Evolutionary conservation across 2,113 vertebrate species (phyloP), one percentile per base, ranked within the genome.

Genomic region (Xenopus borealis): DNA sequence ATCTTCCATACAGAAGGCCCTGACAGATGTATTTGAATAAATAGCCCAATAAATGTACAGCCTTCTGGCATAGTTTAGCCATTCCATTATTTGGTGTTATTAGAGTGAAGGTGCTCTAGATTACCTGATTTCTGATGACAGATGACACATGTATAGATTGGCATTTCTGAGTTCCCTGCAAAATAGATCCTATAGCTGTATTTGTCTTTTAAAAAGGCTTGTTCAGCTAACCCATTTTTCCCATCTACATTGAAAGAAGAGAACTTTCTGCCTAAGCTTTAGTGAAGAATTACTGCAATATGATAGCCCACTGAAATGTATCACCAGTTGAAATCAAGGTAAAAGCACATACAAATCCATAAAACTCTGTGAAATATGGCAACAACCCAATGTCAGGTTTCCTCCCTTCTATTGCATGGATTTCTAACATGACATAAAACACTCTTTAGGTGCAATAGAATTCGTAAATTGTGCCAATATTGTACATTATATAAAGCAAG

Each of bases 241-340:
- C 53, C 53, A 18, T 55, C 53, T n/a, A 16, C 53, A n/a, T 55
- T 55, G 14, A 55, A 55, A 55, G 53, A 55, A 3, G 7, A n/a
- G 8, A 0, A 12, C 47, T 50, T 50, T 50, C 47, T 50, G 10
- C 12, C 47, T 50, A 55, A 8, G 52, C 52, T 55, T 1, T 55
- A 14, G 53, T 55, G 16, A 55, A 55, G 53, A 55, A 55, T 55
- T 55, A 55, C 53, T 55, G 53, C 53, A 55, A 55, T 55, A 55
- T 55, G 53, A 55, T 55, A 9, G 53, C 17, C 14, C 17, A n/a
- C 53, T 55, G 53, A 55, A 55, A 55, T 55, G 53, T 55, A 55
- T 55, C 53, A 55, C 53, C 14, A 55, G 53, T n/a, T 55, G 17
- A 55, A 55, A 55, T 55, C 53, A 55, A 55, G 53, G 53, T 55